phyloP scores from a whole-genome alignment of 2,797 vertebrate species.

The Champsocephalus gunnari region DNA sequence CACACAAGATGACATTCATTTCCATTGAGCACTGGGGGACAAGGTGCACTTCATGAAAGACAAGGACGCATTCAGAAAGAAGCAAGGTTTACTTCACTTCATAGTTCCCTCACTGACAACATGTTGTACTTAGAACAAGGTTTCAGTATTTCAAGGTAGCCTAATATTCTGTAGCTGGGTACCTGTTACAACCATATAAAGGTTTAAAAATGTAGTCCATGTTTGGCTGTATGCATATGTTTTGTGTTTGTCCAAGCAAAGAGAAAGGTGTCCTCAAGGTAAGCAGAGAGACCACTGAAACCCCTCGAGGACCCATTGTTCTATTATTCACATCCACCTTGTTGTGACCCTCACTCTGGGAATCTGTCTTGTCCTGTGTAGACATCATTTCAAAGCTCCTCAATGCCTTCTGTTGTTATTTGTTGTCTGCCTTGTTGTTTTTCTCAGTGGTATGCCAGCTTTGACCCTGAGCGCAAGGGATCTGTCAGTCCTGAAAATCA shows the following conservation, averaged over 20 bases:
- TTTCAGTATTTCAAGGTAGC: no score
- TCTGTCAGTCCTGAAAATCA: conserved; percentile 46
- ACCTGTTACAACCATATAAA: not conserved
- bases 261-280: not conserved
- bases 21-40: no score
- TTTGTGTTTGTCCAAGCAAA: not conserved
- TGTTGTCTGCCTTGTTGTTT: conserved; percentile 43
- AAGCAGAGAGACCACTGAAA: conserved; percentile 12
- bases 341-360: conserved; percentile 55
- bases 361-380: conserved; percentile 37
- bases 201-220: conserved; percentile 1
- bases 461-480: conserved; percentile 53
- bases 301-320: conserved; percentile 18
- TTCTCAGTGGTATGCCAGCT: conserved; percentile 41
- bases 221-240: not conserved
- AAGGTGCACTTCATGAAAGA: no score
- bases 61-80: no score
- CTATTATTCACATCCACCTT: conserved; percentile 56
- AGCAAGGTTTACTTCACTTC: no score
- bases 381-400: conserved; percentile 31
- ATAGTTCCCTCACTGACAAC: no score
- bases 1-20: no score
- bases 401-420: conserved; percentile 48
- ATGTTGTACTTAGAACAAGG: no score
- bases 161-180: no score